Evolutionary conservation across 2,113 vertebrate genomes (phyloP), one percentile per base, ranked within the genome.

Genomic region (Anhinga anhinga): DNA sequence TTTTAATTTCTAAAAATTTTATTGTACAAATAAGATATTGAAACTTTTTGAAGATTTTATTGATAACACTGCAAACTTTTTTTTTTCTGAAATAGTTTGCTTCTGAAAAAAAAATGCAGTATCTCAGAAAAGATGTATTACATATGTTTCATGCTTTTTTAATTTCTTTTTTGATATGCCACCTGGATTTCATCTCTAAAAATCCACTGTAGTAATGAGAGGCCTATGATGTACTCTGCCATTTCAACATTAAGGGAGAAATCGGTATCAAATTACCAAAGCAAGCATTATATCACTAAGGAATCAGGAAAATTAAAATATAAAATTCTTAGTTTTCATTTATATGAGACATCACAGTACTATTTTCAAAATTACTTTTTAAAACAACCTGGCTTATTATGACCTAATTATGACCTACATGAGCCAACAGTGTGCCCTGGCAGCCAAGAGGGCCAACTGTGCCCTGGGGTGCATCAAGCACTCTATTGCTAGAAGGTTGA

Each of bases 211-310:
- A 32, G 27, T 65, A 63, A 50, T 38, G 22, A 80, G 5, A 19
- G 0, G 4, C n/a, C 38, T 59, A 4, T 22, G 12, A 50, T 20
- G 5, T 53, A 50, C 9, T 59, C 21, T 45, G 10, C 3, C 9
- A 18, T 77, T 67, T 72, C 63, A 53, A 27, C 18, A 21, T 2
- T 69, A 25, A 69, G 20, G 21, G 14, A 77, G 12, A 86, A 70
- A 2, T 13, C 59, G 11, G 5, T 38, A 56, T 38, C 4, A 50
- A 81, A 27, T 40, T 32, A 29, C 44, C 25, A 70, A 78, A 88
- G 3, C 10, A 76, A n/a, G 1, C 2, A 17, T 50, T 72, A 29
- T 23, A 44, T 23, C 63, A 45, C 8, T 87, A 67, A 69, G 13
- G 9, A 80, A 95, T 59, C 30, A 70, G 5, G 14, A 70, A 70